Percentiles rank a stretch among this genome's conserved stretches.
phyloP scores from a whole-genome alignment of 2,797 vertebrate species.

The Choloepus didactylus region DNA sequence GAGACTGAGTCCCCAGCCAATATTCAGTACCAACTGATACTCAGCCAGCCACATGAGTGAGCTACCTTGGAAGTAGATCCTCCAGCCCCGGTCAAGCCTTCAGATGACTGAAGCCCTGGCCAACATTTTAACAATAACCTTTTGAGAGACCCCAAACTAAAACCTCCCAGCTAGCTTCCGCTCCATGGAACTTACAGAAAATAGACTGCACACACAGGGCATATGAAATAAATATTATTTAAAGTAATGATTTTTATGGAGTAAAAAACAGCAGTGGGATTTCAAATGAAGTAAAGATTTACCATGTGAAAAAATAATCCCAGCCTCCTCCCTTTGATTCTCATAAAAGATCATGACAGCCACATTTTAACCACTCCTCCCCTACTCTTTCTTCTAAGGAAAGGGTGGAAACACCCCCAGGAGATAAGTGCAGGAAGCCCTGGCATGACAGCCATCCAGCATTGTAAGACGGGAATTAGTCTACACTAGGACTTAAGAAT shows the following conservation, averaged over 20 bases:
- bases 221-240: conserved; percentile 5
- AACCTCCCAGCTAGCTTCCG: background rate
- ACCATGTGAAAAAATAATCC: background rate
- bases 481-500: background rate
- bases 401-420: background rate
- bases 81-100: background rate
- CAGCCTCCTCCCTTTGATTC: background rate
- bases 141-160: background rate
- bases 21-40: background rate
- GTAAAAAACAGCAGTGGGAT: background rate
- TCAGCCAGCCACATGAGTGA: too few species aligned
- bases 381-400: background rate
- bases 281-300: background rate
- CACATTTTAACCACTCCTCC: background rate
- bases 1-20: background rate
- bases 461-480: background rate
- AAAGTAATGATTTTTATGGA: conserved; percentile 2
- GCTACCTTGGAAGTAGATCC: too few species aligned
- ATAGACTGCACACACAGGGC: background rate
- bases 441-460: background rate
- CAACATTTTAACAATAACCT: background rate
- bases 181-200: background rate
- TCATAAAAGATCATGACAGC: background rate
- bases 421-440: background rate
- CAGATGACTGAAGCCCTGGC: background rate